Evolutionary conservation across 1,140 invertebrate species (phyloP).

Genomic region (Musca vetustissima): DNA sequence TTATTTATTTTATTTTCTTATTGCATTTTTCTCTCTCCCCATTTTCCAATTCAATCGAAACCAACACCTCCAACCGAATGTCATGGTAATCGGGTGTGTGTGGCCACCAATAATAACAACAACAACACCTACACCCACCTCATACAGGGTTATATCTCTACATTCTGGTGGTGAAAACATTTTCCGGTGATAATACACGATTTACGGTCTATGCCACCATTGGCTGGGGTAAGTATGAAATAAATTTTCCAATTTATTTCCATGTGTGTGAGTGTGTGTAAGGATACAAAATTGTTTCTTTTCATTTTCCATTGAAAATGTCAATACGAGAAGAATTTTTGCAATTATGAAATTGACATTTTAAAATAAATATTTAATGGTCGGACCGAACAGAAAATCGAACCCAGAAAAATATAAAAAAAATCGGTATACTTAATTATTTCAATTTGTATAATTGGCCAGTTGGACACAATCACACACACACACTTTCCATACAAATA

Average conservation of each 20-base stretch:
- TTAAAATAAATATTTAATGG: slow-evolving; percentile 2
- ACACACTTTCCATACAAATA: not conserved
- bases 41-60: too few relatives aligned
- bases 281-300: not conserved
- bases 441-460: not conserved
- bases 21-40: too few relatives aligned
- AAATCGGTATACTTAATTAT: slow-evolving; percentile 3
- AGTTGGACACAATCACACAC: not conserved
- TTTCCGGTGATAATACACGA: slow-evolving; percentile 87
- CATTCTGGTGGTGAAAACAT: slow-evolving; percentile 89
- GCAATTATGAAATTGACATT: not conserved
- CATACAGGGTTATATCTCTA: slow-evolving; percentile 81
- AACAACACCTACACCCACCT: too few relatives aligned
- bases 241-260: not conserved
- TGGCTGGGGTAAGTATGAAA: slow-evolving; percentile 82
- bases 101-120: too few relatives aligned
- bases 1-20: too few relatives aligned
- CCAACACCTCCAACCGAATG: too few relatives aligned
- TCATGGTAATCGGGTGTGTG: too few relatives aligned
- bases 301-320: not conserved
- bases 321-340: not conserved
- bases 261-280: too few relatives aligned
- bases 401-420: not conserved
- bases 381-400: not conserved
- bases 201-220: slow-evolving; percentile 83